Evolutionary conservation across 2,797 vertebrate genomes (phyloP), one percentile per base, ranked within the genome.

Genomic region (Eremophila alpestris): DNA sequence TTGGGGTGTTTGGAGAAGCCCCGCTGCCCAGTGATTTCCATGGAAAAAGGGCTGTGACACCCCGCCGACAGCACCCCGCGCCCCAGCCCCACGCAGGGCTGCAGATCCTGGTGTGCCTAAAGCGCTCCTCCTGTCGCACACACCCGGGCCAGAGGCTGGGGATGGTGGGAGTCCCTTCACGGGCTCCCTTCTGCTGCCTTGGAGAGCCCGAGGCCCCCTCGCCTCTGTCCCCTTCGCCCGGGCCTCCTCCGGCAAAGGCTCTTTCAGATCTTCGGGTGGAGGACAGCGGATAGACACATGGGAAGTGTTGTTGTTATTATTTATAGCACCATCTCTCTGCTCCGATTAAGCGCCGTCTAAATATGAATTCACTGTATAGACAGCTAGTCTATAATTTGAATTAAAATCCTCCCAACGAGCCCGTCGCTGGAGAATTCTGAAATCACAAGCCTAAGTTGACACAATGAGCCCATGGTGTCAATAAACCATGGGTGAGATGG

Each of bases 391-490:
- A 49, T 93, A 87, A 95, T 95, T 94, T 94, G 93, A 92, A 95
- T 95, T 95, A 89, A 95, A 91, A 94, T 88, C 82, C 80, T 63
- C 90, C 88, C 92, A 68, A 78, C 46, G 93, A 95, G 89, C 93
- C 86, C 77, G 70, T 86, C 85, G 77, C 94, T 84, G 89, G 88
- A 94, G 95, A 91, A 95, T 95, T 95, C 93, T 96, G 95, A 96
- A 96, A 95, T 97, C 96, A 93, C 90, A 93, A 97, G 94, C 95
- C 96, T 95, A 96, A 94, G 88, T 95, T 96, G 97, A 96, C 95
- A 96, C 96, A 93, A 78, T 96, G 96, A 96, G 97, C 96, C 96
- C 91, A 92, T 79, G 40, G 96, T 92, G 96, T 97, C 96, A 95
- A 93, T 97, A 97, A 96, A 90, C 89, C 95, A 95, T 80, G 95